Evolutionary conservation across 2,888 invertebrate species (phyloP).

Genomic region (Tineola bisselliella): DNA sequence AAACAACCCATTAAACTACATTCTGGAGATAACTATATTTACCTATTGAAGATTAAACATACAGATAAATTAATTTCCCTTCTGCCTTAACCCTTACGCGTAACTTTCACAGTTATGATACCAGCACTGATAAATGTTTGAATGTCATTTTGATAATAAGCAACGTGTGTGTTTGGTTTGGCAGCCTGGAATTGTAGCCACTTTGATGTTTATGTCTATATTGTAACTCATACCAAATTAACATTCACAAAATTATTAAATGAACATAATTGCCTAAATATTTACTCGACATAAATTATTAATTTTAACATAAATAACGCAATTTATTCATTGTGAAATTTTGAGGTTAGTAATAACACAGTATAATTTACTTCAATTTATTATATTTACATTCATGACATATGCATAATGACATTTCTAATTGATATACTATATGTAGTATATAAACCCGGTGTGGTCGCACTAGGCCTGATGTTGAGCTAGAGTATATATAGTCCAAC

Average conservation of each 20-base stretch:
- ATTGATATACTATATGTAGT: too few species aligned
- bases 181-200: background rate
- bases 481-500: too few species aligned
- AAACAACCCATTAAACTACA: slow-evolving; percentile 48
- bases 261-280: too few species aligned
- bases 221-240: background rate
- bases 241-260: background rate
- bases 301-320: too few species aligned
- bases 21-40: slow-evolving; percentile 43
- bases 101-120: slow-evolving; percentile 6
- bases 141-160: slow-evolving; percentile 4
- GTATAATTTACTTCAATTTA: too few species aligned
- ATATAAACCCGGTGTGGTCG: too few species aligned
- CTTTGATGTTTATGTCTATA: background rate
- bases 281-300: too few species aligned
- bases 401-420: too few species aligned
- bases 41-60: slow-evolving; percentile 32
- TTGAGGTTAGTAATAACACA: too few species aligned
- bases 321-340: too few species aligned
- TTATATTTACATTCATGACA: too few species aligned
- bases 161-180: background rate
- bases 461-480: too few species aligned
- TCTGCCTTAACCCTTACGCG: slow-evolving; percentile 10
- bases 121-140: slow-evolving; percentile 5
- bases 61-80: slow-evolving; percentile 28